Conservation (phyloP, 2,113 vertebrate genomes). For the Gopherus evgoodei region DNA sequence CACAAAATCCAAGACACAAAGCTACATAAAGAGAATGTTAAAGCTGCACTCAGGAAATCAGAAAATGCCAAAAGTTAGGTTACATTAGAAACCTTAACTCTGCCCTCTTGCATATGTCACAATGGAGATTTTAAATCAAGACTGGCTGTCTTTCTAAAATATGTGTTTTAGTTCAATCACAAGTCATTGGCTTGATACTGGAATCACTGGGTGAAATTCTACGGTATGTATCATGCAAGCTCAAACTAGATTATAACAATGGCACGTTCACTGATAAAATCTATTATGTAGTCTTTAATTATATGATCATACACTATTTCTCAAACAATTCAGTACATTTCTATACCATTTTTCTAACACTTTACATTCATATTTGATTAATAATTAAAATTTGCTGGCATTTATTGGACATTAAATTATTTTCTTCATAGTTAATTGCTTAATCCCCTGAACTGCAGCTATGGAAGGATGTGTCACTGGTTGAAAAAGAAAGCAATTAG, state of each 20-base stretch:
- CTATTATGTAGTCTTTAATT: background rate
- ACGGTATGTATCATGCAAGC: background rate
- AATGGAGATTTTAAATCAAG: rapidly evolving
- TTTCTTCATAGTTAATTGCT: background rate
- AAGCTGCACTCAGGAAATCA: background rate
- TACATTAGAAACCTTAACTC: background rate
- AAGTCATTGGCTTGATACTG: background rate
- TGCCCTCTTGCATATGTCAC: rapidly evolving
- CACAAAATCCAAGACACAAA: background rate
- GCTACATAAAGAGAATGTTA: background rate
- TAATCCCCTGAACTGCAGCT: background rate
- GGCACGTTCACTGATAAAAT: background rate
- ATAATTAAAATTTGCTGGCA: background rate
- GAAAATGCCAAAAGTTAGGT: background rate
- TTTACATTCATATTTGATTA: background rate
- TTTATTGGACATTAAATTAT: background rate
- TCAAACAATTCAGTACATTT: background rate
- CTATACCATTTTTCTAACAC: background rate
- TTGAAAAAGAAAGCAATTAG: background rate
- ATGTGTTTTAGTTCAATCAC: background rate
- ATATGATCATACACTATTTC: rapidly evolving
- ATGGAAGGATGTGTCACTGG: background rate
- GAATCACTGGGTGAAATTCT: background rate
- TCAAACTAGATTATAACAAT: background rate
- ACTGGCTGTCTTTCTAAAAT: background rate